A percentile compares a stretch with the other conserved stretches of the same genome.
phyloP scores from a whole-genome alignment of 2,888 invertebrate genomes.

The Crematogaster levior region DNA sequence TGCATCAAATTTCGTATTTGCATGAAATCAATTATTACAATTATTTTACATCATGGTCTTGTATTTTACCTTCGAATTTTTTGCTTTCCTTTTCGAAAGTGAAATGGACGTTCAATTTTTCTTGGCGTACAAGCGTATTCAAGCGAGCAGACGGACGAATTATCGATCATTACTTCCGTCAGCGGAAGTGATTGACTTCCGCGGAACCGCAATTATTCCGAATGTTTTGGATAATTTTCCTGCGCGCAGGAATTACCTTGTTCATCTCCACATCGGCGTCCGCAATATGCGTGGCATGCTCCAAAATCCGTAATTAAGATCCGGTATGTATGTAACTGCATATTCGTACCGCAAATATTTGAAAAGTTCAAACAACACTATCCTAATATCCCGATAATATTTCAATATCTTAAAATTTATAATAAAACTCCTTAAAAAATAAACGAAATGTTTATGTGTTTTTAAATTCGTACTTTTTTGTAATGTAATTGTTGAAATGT shows the following conservation, averaged over 20 bases:
- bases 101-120: neutral
- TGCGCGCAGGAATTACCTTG: constrained; percentile 6
- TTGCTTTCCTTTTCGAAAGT: neutral
- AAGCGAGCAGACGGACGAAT: neutral
- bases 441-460: no score
- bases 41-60: neutral
- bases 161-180: neutral
- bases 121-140: neutral
- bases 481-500: neutral
- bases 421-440: neutral
- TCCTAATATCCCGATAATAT: neutral
- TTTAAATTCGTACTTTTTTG: neutral
- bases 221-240: constrained; percentile 49
- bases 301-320: constrained; percentile 50
- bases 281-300: constrained; percentile 38
- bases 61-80: neutral
- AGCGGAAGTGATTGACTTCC: constrained; percentile 10
- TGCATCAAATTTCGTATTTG: neutral
- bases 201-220: constrained; percentile 31
- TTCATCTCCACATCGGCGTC: constrained; percentile 33
- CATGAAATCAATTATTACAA: neutral
- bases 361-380: constrained; percentile 9
- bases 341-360: constrained; percentile 21
- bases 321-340: constrained; percentile 33
- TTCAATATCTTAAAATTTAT: neutral